Evolutionary conservation across 2,797 vertebrate species (phyloP).

Genomic region (Galago senegalensis): DNA sequence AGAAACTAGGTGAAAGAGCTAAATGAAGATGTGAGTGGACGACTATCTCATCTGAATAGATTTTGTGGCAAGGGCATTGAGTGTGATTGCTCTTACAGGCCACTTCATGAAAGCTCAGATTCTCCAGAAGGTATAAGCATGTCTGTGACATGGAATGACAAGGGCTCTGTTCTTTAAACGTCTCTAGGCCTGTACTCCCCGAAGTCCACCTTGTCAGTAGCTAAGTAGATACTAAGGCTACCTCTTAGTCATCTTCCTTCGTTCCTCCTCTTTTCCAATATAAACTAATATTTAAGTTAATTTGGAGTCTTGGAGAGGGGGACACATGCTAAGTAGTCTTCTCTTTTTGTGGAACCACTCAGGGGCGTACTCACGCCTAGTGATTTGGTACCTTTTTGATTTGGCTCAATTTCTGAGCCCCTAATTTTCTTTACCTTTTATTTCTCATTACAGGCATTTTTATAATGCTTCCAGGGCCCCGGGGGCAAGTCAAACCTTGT

Average conservation of each 20-base stretch:
- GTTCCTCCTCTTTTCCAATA: neutral
- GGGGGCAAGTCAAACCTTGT: slow-evolving; percentile 69
- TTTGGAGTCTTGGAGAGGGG: neutral
- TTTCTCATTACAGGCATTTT: slow-evolving; percentile 69
- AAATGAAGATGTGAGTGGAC: neutral
- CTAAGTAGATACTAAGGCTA: neutral
- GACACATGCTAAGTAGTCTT: neutral
- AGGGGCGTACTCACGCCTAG: neutral
- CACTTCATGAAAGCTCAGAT: neutral
- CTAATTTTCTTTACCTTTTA: slow-evolving; percentile 59
- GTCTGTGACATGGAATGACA: neutral
- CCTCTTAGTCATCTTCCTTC: neutral
- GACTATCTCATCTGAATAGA: neutral
- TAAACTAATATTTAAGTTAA: neutral
- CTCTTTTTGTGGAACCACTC: neutral
- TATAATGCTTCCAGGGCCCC: slow-evolving; percentile 46
- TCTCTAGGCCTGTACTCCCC: neutral
- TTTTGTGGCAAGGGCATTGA: neutral
- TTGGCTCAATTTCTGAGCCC: slow-evolving; percentile 43
- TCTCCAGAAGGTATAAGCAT: neutral
- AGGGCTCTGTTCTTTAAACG: neutral
- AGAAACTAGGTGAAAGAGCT: neutral
- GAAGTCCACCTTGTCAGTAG: neutral
- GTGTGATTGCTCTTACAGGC: neutral
- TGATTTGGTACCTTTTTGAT: slow-evolving; percentile 13